These are phyloP conservation scores for Elachura formosa DNA, from an alignment of 2,113 vertebrate genomes.

Conservation along the genomic window DNA sequence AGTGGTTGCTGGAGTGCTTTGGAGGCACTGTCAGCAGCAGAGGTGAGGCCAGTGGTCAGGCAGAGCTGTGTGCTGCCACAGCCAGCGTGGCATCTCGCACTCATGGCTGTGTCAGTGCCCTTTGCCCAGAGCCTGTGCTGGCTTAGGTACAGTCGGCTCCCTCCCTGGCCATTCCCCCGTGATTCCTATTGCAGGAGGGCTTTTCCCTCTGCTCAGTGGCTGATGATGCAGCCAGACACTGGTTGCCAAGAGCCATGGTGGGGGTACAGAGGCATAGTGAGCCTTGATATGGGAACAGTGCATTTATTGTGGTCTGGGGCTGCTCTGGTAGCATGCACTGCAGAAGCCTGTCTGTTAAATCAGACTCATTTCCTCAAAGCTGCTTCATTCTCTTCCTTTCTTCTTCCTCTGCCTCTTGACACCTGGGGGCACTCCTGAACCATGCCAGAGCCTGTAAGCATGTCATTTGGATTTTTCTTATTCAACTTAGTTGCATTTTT, in stretches of 20 bases:
- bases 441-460: neutral
- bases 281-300: neutral
- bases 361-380: neutral
- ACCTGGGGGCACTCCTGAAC: neutral
- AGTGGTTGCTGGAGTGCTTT: accelerated
- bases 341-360: neutral
- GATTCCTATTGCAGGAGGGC: neutral
- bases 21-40: neutral
- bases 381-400: neutral
- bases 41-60: neutral
- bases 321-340: neutral
- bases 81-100: accelerated
- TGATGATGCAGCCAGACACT: neutral
- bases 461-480: neutral
- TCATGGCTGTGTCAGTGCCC: accelerated
- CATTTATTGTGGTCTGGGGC: constrained; percentile 9
- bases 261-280: neutral
- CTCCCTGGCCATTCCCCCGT: neutral
- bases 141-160: neutral
- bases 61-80: accelerated
- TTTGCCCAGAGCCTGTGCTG: neutral
- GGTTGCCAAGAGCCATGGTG: neutral
- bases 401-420: neutral
- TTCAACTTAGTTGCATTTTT: neutral
- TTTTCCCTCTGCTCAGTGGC: neutral